These are phyloP conservation scores for Periparus ater DNA, from an alignment of 2,797 vertebrate genomes.

Conservation along the genomic window DNA sequence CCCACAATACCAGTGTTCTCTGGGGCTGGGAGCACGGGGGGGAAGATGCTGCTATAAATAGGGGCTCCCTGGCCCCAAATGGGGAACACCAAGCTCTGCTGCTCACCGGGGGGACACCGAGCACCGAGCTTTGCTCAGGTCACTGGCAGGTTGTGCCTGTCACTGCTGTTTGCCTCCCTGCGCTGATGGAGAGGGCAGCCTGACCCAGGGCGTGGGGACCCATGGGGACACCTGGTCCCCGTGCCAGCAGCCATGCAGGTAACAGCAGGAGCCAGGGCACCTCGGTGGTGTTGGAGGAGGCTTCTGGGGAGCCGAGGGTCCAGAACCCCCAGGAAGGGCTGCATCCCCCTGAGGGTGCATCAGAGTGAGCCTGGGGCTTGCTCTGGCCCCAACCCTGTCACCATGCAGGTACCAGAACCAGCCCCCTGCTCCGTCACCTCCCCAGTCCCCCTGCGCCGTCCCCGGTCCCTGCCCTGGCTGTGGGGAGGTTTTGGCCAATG, in stretches of 20 bases:
- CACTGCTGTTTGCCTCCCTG: neutral
- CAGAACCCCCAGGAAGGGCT: neutral
- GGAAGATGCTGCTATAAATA: slow-evolving; percentile 47
- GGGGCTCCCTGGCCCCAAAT: slow-evolving; percentile 37
- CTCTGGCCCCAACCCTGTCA: neutral
- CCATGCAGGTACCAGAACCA: neutral
- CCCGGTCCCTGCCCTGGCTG: neutral
- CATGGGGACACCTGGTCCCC: neutral
- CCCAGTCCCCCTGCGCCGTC: accelerated
- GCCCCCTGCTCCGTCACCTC: accelerated
- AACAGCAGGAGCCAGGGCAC: neutral
- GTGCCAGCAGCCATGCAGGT: slow-evolving; percentile 27
- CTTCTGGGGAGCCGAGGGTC: neutral
- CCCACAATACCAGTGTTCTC: slow-evolving; percentile 30
- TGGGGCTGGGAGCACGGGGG: neutral
- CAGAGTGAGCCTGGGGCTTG: neutral
- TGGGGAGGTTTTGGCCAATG: neutral
- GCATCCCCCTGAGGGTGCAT: accelerated
- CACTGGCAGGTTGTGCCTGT: neutral
- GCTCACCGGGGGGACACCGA: slow-evolving; percentile 31
- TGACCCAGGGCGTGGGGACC: slow-evolving; percentile 43
- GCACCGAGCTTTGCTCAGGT: neutral
- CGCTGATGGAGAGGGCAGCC: slow-evolving; percentile 8
- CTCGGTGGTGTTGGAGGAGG: neutral
- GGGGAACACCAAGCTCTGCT: slow-evolving; percentile 70